Evolutionary conservation across 1,140 invertebrate genomes (phyloP).

Genomic region (Agraylea sexmaculata): DNA sequence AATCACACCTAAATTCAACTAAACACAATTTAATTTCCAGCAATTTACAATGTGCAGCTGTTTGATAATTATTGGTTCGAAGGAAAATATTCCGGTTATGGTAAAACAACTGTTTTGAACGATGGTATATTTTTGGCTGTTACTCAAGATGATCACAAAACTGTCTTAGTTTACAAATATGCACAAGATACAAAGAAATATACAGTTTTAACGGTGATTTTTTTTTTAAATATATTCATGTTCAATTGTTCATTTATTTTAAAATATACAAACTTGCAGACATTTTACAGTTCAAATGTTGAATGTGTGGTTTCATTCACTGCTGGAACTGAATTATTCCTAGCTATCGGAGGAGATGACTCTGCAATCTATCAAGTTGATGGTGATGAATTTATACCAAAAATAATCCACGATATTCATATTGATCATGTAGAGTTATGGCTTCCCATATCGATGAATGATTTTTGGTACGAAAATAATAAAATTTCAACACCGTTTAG

Average conservation of each 20-base stretch:
- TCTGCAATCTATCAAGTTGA: conserved; percentile 17
- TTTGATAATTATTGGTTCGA: conserved; percentile 21
- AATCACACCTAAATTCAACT: no score
- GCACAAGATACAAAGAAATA: conserved; percentile 8
- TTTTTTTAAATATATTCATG: conserved; percentile 1
- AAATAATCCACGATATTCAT: conserved; percentile 11
- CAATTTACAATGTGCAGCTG: conserved; percentile 17
- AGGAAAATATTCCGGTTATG: conserved; percentile 10
- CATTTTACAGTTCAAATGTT: conserved; percentile 15
- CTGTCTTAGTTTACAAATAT: conserved; percentile 16
- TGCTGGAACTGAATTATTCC: conserved; percentile 13
- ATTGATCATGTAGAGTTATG: conserved; percentile 18
- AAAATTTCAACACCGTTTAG: background rate
- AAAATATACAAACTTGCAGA: conserved; percentile 9
- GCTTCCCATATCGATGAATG: conserved; percentile 15
- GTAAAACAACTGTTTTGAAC: conserved; percentile 13
- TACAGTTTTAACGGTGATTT: conserved; percentile 11
- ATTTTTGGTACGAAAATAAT: background rate
- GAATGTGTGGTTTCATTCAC: conserved; percentile 13
- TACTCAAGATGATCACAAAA: conserved; percentile 7
- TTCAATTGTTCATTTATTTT: background rate
- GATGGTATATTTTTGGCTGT: conserved; percentile 15
- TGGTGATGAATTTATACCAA: conserved; percentile 11
- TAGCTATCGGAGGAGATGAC: conserved; percentile 15
- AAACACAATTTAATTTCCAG: no score